Evolutionary conservation across 2,888 invertebrate species (phyloP).

Genomic region (Blera fallax): DNA sequence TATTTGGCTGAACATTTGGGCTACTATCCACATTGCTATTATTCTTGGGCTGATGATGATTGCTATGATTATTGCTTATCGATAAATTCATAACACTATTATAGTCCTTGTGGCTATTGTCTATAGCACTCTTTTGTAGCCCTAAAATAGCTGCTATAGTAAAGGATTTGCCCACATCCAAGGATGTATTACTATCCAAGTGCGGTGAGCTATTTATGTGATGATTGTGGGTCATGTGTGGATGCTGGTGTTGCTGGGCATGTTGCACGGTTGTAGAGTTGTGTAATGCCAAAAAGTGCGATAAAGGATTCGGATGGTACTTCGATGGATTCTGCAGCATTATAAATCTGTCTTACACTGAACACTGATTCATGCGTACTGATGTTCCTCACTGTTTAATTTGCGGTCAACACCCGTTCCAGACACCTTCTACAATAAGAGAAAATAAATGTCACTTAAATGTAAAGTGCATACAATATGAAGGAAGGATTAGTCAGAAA

Average conservation of each 20-base stretch:
- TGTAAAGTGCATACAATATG: background rate
- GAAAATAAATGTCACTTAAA: conserved; percentile 43
- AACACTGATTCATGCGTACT: conserved; percentile 59
- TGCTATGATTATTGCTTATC: conserved; percentile 75
- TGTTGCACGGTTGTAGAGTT: conserved; percentile 75
- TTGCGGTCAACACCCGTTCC: conserved; percentile 60
- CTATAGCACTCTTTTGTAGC: conserved; percentile 83
- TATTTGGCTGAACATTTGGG: conserved; percentile 10
- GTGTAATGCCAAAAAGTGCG: conserved; percentile 82
- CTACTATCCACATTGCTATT: conserved; percentile 5
- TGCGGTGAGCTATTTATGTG: conserved; percentile 60
- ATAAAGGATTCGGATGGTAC: conserved; percentile 82
- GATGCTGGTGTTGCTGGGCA: conserved; percentile 61
- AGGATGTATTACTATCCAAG: conserved; percentile 77
- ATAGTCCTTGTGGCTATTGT: conserved; percentile 78
- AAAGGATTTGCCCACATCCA: conserved; percentile 87
- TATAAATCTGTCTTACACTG: conserved; percentile 63
- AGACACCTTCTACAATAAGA: conserved; percentile 46
- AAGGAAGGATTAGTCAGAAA: conserved; percentile 36
- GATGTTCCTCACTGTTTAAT: conserved; percentile 8
- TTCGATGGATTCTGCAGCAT: conserved; percentile 82
- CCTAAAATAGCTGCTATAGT: conserved; percentile 95
- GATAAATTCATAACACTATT: conserved; percentile 82
- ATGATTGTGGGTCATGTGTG: conserved; percentile 61
- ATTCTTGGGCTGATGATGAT: conserved; percentile 47